These are phyloP conservation scores for Palythoa grandis DNA, from an alignment of 92 coral and sea anemone genomes.

Conservation along the genomic window DNA sequence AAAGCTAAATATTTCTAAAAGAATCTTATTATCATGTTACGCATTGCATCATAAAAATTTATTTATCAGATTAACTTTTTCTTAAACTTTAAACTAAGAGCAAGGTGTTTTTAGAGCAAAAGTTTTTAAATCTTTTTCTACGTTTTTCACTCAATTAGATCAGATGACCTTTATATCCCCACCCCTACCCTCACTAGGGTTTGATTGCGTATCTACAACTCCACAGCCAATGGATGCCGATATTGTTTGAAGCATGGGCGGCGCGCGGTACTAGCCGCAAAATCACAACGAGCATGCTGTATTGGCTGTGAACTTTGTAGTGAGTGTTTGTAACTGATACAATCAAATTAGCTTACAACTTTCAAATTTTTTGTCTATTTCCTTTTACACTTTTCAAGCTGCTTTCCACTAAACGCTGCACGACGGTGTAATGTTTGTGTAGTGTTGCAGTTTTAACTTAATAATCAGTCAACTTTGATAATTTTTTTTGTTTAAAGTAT, in stretches of 20 bases:
- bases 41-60: background rate
- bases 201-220: background rate
- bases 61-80: background rate
- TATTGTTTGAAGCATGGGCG: background rate
- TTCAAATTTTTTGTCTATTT: background rate
- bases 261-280: background rate
- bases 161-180: no score
- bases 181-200: background rate
- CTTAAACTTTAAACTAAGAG: background rate
- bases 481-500: no score
- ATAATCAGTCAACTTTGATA: no score
- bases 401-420: no score
- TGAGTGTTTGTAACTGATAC: background rate
- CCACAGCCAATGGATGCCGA: background rate
- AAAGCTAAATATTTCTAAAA: background rate
- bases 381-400: background rate
- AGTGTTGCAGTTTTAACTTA: no score
- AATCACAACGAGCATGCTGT: background rate
- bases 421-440: no score
- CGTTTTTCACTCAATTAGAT: no score
- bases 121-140: no score
- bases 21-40: background rate
- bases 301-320: background rate
- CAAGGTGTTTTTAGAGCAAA: no score
- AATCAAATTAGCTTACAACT: background rate